phyloP scores from a whole-genome alignment of 2,113 vertebrate species.

The Heliornis fulica region DNA sequence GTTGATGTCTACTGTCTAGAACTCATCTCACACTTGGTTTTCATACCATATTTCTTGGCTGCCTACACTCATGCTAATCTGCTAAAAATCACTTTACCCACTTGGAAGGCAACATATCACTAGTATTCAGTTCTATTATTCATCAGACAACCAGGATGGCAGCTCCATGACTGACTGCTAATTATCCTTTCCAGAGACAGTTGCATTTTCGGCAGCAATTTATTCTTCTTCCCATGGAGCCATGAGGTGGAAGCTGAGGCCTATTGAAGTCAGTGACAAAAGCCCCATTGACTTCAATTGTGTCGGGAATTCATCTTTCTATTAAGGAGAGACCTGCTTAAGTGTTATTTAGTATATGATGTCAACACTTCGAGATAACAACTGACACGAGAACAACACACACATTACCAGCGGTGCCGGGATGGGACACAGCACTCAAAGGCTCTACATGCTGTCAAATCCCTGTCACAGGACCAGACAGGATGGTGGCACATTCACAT shows the following conservation, averaged over 20 bases:
- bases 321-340: neutral
- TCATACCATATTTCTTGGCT: conserved; percentile 26
- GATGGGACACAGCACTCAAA: neutral
- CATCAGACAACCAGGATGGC: conserved; percentile 28
- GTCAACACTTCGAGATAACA: neutral
- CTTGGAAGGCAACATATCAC: conserved; percentile 21
- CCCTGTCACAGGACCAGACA: neutral
- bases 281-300: neutral
- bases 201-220: neutral
- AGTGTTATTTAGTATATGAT: neutral
- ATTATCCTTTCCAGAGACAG: conserved; percentile 35
- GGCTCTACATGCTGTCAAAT: rapidly evolving
- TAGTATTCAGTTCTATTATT: conserved; percentile 42
- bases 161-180: conserved; percentile 38
- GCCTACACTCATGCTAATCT: conserved; percentile 15
- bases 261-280: conserved; percentile 42
- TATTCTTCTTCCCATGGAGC: conserved; percentile 9
- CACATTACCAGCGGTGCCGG: rapidly evolving
- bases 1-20: neutral
- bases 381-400: neutral
- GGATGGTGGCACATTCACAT: neutral
- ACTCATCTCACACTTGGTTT: neutral
- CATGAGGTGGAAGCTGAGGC: neutral
- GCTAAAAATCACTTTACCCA: conserved; percentile 37
- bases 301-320: neutral